These are phyloP conservation scores for Zaprionus vittiger DNA, from an alignment of 1,140 invertebrate genomes.

Conservation along the genomic window DNA sequence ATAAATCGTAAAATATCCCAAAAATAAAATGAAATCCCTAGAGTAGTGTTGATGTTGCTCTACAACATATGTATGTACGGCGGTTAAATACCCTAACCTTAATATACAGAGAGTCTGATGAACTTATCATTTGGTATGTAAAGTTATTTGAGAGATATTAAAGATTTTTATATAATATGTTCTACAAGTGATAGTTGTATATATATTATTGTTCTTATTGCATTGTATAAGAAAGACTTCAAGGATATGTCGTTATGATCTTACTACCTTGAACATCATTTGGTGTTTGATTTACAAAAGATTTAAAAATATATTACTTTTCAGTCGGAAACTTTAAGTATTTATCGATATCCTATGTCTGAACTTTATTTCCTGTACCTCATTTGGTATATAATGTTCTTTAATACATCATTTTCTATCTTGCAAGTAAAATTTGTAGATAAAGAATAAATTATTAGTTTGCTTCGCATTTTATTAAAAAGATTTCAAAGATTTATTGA, in stretches of 20 bases:
- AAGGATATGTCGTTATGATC: not conserved
- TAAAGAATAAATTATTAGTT: too few species aligned
- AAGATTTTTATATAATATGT: not conserved
- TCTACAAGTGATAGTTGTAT: not conserved
- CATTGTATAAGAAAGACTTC: not conserved
- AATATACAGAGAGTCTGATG: not conserved
- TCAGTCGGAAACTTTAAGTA: too few species aligned
- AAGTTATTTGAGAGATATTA: not conserved
- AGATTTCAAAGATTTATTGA: too few species aligned
- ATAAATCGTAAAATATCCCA: conserved; percentile 43
- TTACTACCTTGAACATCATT: too few species aligned
- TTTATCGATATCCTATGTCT: too few species aligned
- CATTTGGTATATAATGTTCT: too few species aligned
- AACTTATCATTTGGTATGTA: not conserved
- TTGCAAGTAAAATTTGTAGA: too few species aligned
- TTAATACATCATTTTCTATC: too few species aligned
- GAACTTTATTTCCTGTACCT: too few species aligned
- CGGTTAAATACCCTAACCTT: not conserved
- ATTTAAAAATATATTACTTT: too few species aligned
- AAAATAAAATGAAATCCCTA: conserved; percentile 35
- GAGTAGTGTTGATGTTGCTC: conserved; percentile 15
- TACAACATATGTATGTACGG: conserved; percentile 23
- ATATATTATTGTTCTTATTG: not conserved
- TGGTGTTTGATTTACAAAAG: too few species aligned
- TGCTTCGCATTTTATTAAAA: too few species aligned